Evolutionary conservation across 2,888 invertebrate genomes (phyloP).

Genomic region (Leucania comma): DNA sequence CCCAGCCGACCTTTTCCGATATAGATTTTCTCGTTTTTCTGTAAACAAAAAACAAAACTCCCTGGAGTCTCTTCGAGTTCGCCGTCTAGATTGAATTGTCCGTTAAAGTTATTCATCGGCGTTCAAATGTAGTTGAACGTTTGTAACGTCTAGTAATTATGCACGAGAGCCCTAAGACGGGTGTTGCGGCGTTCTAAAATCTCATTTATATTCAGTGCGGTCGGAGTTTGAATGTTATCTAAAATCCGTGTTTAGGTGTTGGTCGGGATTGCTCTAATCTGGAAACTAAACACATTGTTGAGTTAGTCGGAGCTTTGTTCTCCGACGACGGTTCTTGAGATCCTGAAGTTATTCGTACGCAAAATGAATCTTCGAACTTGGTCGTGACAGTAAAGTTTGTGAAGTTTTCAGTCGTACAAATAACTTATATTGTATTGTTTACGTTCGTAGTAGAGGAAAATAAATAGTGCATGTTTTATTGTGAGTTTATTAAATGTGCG

Average conservation of each 20-base stretch:
- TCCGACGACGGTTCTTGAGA: slow-evolving; percentile 72
- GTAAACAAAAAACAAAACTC: slow-evolving; percentile 46
- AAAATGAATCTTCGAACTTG: slow-evolving; percentile 76
- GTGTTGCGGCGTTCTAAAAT: slow-evolving; percentile 85
- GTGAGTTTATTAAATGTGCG: slow-evolving; percentile 56
- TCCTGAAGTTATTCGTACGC: slow-evolving; percentile 71
- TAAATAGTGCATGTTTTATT: slow-evolving; percentile 60
- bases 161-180: slow-evolving; percentile 86
- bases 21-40: slow-evolving; percentile 55
- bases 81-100: slow-evolving; percentile 72
- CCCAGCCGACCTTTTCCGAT: slow-evolving; percentile 55
- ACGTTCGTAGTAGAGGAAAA: slow-evolving; percentile 62
- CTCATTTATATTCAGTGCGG: slow-evolving; percentile 90
- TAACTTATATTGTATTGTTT: slow-evolving; percentile 64
- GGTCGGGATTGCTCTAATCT: slow-evolving; percentile 89
- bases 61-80: slow-evolving; percentile 31
- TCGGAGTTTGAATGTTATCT: slow-evolving; percentile 90
- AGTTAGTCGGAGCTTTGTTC: slow-evolving; percentile 87
- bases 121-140: slow-evolving; percentile 79
- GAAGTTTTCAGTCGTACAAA: slow-evolving; percentile 66
- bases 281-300: slow-evolving; percentile 90
- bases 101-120: slow-evolving; percentile 81
- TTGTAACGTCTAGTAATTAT: slow-evolving; percentile 86
- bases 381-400: slow-evolving; percentile 63
- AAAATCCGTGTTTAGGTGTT: slow-evolving; percentile 91